Evolutionary conservation across 2,113 vertebrate genomes (phyloP).

Genomic region (Buteo buteo): DNA sequence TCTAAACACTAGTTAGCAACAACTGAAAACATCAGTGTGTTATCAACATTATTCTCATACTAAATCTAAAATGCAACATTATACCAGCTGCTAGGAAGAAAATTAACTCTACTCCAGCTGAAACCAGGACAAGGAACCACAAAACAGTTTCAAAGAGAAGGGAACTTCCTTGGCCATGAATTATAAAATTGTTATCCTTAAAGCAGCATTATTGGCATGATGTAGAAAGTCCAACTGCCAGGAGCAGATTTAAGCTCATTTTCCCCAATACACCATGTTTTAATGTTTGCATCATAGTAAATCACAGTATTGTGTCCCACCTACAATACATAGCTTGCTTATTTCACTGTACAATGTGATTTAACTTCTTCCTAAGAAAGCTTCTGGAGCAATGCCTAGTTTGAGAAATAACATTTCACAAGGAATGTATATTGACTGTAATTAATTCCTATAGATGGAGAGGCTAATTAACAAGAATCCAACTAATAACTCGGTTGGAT

Average conservation of each 20-base stretch:
- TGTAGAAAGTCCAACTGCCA: accelerated
- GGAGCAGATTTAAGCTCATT: neutral
- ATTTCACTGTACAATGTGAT: neutral
- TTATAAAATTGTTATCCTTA: neutral
- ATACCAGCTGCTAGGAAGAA: no score
- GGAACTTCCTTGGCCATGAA: neutral
- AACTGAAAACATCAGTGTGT: no score
- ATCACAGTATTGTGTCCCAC: neutral
- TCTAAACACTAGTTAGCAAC: no score
- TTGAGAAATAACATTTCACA: neutral
- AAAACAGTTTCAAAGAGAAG: neutral
- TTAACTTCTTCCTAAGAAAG: neutral
- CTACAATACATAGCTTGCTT: neutral
- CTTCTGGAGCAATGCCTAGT: neutral
- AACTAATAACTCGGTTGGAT: neutral
- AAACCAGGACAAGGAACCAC: neutral
- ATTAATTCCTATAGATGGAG: neutral
- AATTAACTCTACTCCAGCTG: no score
- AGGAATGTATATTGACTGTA: neutral
- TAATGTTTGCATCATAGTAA: neutral
- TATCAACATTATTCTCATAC: no score
- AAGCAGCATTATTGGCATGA: neutral
- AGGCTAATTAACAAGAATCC: constrained; percentile 14
- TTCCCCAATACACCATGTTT: neutral
- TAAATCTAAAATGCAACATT: no score